Evolutionary conservation across 2,113 vertebrate genomes (phyloP).

Genomic region (Dipodomys ordii): DNA sequence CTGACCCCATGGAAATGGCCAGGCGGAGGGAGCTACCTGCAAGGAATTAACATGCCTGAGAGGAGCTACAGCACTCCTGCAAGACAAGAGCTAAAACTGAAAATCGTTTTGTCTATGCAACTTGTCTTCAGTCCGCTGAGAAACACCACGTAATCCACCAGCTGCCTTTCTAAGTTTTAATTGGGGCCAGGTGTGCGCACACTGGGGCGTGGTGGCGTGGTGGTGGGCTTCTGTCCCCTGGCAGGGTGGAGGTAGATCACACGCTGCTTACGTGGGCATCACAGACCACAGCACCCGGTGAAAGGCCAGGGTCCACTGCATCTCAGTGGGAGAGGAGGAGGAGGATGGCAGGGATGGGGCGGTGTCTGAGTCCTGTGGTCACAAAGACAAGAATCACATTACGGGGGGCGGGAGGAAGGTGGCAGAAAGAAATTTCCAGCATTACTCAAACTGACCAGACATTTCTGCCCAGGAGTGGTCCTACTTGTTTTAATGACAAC

Average conservation of each 20-base stretch:
- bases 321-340: accelerated
- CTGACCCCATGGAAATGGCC: accelerated
- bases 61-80: accelerated
- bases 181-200: accelerated
- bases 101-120: not conserved
- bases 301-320: accelerated
- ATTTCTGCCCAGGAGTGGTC: not conserved
- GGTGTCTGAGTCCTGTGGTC: accelerated
- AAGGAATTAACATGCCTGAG: not conserved
- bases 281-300: accelerated
- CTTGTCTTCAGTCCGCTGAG: not conserved
- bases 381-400: accelerated
- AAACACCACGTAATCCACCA: not conserved
- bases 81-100: not conserved
- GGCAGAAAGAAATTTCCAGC: not conserved
- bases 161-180: not conserved
- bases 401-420: too few species aligned
- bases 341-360: accelerated
- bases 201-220: accelerated
- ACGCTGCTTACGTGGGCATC: accelerated
- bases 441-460: not conserved
- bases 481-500: not conserved
- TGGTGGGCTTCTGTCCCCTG: accelerated
- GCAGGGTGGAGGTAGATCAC: accelerated
- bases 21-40: not conserved